phyloP scores from a whole-genome alignment of 2,888 invertebrate species.

The Sinodicranocentrus sp. region DNA sequence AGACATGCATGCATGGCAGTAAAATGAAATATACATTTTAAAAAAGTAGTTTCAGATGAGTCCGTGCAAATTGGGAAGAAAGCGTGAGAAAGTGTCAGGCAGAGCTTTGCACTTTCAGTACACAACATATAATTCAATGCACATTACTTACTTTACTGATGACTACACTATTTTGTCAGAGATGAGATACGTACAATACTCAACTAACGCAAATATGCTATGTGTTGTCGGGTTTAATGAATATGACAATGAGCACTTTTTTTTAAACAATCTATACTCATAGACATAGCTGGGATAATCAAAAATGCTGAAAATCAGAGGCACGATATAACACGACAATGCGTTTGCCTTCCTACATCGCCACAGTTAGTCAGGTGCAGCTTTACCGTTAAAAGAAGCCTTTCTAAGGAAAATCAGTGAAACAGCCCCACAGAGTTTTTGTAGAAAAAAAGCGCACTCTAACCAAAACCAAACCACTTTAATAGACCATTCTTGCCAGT shows the following conservation, averaged over 20 bases:
- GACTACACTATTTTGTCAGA: too few species aligned
- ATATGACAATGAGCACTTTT: too few species aligned
- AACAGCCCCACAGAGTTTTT: slow-evolving; percentile 11
- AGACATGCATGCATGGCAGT: background rate
- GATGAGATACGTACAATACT: too few species aligned
- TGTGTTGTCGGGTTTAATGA: too few species aligned
- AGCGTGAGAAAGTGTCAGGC: slow-evolving; percentile 74
- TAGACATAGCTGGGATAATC: too few species aligned
- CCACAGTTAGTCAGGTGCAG: background rate
- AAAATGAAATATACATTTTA: slow-evolving; percentile 18
- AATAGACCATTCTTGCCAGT: slow-evolving; percentile 54
- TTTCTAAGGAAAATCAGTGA: background rate
- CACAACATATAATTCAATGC: background rate
- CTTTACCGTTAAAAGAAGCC: background rate
- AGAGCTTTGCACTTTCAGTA: slow-evolving; percentile 64
- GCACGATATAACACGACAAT: background rate
- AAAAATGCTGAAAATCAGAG: background rate
- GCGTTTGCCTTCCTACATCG: too few species aligned
- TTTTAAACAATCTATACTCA: too few species aligned
- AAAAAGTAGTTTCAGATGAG: slow-evolving; percentile 59
- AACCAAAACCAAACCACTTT: slow-evolving; percentile 48
- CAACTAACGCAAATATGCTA: too few species aligned
- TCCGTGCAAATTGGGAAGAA: slow-evolving; percentile 76
- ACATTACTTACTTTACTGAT: too few species aligned
- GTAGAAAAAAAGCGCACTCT: slow-evolving; percentile 22